phyloP scores from a whole-genome alignment of 35 echinoderm and acorn worm genomes.

The Diadema setosum region DNA sequence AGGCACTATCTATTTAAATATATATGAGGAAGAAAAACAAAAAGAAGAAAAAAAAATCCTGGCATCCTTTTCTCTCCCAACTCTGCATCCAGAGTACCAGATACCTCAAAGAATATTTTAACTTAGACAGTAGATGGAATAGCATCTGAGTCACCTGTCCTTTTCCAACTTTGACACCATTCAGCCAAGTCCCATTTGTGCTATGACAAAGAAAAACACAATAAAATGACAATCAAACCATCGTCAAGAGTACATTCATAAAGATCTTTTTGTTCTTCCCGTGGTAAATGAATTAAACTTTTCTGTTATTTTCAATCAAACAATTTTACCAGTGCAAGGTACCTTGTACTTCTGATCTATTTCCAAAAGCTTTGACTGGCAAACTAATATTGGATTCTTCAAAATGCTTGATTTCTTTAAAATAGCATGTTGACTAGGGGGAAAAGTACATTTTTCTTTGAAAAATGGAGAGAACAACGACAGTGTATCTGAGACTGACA shows the following conservation, averaged over 20 bases:
- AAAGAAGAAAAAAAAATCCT: not conserved
- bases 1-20: not conserved
- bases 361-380: not conserved
- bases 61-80: not conserved
- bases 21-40: not conserved
- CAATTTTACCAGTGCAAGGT: not conserved
- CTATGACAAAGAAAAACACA: not conserved
- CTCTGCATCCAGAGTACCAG: not conserved
- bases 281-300: too few relatives aligned
- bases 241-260: not conserved
- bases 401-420: too few relatives aligned
- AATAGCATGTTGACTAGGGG: not conserved
- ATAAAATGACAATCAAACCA: not conserved
- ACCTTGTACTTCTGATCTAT: not conserved
- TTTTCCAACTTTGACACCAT: conserved; percentile 14
- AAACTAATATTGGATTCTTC: not conserved
- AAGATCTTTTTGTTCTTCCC: too few relatives aligned
- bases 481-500: not conserved
- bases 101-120: not conserved
- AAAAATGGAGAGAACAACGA: not conserved
- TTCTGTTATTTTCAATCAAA: too few relatives aligned
- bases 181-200: conserved; percentile 3
- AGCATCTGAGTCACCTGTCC: not conserved
- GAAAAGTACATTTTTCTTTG: not conserved
- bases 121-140: not conserved